Evolutionary conservation across 30 jellyfish, hydroid and myxozoan species (phyloP).

Genomic region (Hydractinia echinata): DNA sequence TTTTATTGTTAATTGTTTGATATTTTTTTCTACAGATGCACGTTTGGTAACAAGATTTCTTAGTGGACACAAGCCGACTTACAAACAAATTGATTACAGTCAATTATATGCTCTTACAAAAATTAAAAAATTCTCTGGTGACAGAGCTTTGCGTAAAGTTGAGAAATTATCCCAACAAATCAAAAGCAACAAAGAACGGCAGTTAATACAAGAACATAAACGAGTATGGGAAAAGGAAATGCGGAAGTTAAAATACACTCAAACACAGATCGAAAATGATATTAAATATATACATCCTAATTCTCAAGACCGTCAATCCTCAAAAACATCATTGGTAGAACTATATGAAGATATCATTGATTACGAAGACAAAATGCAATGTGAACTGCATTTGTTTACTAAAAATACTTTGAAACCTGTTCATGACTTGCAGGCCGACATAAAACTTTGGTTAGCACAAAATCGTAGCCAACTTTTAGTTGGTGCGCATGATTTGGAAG

Average conservation of each 20-base stretch:
- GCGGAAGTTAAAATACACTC: conserved; percentile 41
- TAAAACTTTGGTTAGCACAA: conserved; percentile 61
- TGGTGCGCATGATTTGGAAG: conserved; percentile 33
- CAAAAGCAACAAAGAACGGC: conserved; percentile 40
- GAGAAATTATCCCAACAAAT: conserved; percentile 40
- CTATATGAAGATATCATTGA: conserved; percentile 14
- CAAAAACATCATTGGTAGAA: conserved; percentile 7
- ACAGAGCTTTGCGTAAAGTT: conserved; percentile 48
- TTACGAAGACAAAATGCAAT: conserved; percentile 6
- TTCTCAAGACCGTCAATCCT: not conserved
- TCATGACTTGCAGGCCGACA: conserved; percentile 57
- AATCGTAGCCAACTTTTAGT: conserved; percentile 43
- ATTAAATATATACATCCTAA: conserved; percentile 23
- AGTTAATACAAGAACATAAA: conserved; percentile 53
- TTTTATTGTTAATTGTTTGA: too few relatives aligned
- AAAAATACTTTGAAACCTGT: conserved; percentile 57
- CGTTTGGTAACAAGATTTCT: conserved; percentile 42
- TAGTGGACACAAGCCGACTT: conserved; percentile 49
- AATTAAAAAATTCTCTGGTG: conserved; percentile 57
- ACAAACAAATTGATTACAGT: conserved; percentile 63
- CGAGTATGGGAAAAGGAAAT: conserved; percentile 67
- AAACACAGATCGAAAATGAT: conserved; percentile 43
- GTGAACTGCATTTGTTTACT: conserved; percentile 23
- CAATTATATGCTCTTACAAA: conserved; percentile 47
- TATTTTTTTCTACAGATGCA: conserved; percentile 35